These are phyloP conservation scores for Molothrus ater DNA, from an alignment of 2,797 vertebrate genomes.

Conservation along the genomic window DNA sequence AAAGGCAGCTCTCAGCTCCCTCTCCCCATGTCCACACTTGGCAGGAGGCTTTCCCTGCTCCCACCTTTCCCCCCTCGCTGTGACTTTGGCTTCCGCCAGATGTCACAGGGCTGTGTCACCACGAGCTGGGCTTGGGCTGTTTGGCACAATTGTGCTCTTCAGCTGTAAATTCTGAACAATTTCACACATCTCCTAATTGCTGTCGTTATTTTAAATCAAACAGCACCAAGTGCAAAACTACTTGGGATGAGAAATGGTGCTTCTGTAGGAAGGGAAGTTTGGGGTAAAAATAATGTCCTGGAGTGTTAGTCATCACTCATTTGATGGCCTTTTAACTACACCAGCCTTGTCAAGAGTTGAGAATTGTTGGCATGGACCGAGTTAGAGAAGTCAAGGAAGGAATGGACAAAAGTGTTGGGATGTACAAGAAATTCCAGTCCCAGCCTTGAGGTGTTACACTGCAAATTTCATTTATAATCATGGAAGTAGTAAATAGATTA, in stretches of 20 bases:
- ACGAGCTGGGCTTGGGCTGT: slow-evolving; percentile 45
- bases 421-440: neutral
- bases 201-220: slow-evolving; percentile 69
- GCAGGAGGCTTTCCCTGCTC: slow-evolving; percentile 74
- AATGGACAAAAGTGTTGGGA: neutral
- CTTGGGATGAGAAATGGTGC: slow-evolving; percentile 48
- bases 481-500: neutral
- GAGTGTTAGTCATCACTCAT: neutral
- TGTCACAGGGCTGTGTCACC: slow-evolving; percentile 77
- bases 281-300: neutral
- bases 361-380: neutral
- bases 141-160: slow-evolving; percentile 72
- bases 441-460: rapidly evolving
- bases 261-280: neutral
- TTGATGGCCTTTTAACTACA: neutral
- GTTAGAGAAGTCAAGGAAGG: neutral
- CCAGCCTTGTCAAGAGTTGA: neutral
- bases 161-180: slow-evolving; percentile 74
- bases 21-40: slow-evolving; percentile 71
- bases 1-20: slow-evolving; percentile 70
- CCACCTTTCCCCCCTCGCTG: slow-evolving; percentile 70
- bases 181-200: slow-evolving; percentile 73
- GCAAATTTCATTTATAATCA: neutral
- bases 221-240: slow-evolving; percentile 35
- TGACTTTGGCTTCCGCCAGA: slow-evolving; percentile 80